Base-by-base conservation (phyloP, 2,888 invertebrate genomes). In the Aelia acuminata region DNA sequence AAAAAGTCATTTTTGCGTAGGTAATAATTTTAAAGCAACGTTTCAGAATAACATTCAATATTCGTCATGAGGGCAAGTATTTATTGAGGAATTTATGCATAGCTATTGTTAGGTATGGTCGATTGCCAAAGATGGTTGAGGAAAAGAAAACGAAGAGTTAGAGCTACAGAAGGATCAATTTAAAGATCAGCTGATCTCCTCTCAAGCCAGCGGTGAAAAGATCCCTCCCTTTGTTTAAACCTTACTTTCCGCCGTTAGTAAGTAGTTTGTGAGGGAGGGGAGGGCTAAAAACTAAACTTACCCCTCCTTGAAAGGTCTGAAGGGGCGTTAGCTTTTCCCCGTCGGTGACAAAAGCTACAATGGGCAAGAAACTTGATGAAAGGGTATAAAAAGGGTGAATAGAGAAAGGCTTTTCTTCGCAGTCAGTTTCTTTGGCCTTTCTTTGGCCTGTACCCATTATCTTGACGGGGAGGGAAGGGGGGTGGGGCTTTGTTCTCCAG, bases 341-440 rank as follows among this genome's bases (percentile, higher is more conserved):
- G 63, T 47, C 70, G 75, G 39, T 31, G 75, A 87, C 63, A 75
- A 87, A 75, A 63, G 47, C 57, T 31, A 87, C 87, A 87, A 87
- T 87, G 70, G 70, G 47, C 63, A 57, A 75, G 75, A 87, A 87
- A 87, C 57, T 87, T 87, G 87, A 87, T 87, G 87, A 87, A 87
- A 87, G 70, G 87, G 87, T 53, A 87, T 75, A 87, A 87, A 87
- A 87, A 87, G 87, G 87, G 75, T 48, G 87, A 87, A 87, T 87
- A 63, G 87, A 47, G 87, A 47, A 87, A 57, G 70, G 87, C 75
- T 87, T 87, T 87, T 75, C 87, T 87, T 87, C 70, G 57, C 43
- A 47, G 80, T n/a, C 22, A 49, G 87, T 87, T 86, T 86, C 86
- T 86, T 86, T 86, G 86, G 57, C 75, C 70, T 87, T 87, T 75